Evolutionary conservation across 1,140 invertebrate species (phyloP), one percentile per base, ranked within the genome.

Genomic region (Eriosoma lanigerum): DNA sequence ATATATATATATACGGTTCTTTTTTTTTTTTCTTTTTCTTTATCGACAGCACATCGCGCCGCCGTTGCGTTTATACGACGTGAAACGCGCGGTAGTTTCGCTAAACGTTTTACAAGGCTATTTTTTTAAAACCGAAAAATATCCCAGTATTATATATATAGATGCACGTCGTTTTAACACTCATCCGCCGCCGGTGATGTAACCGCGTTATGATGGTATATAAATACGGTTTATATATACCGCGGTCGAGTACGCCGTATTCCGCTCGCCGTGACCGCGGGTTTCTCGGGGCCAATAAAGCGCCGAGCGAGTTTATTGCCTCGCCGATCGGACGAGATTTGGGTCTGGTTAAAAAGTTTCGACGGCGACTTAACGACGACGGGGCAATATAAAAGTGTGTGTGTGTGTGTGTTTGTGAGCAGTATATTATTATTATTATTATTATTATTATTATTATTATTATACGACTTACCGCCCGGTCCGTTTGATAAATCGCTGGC

Each of bases 41-140:
- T 38, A 38, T 38, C 32, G 32, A 9, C 15, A 26, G 68, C 8
- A 66, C 32, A 66, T n/a, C 5, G n/a, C 64, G 38, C 62, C 3
- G 10, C 19, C 17, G 32, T 32, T 19, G 52, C 24, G 54, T 76
- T 76, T 76, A 76, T 44, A n/a, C n/a, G 32, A 58, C 52, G n/a
- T 24, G 54, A 54, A 58, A 58, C 56, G 32, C 56, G 32, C 21
- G 32, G 73, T 38, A 76, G 73, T 76, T 76, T 76, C 52, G 54
- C n/a, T 76, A 76, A 76, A 76, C 73, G 73, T 76, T 76, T 76
- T 76, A 76, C 73, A 56, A 76, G 73, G 73, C 50, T 52, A n/a
- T n/a, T n/a, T 56, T 38, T 56, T 75, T 52, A 24, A 29, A 46
- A 32, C 50, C 52, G 29, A 72, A 72, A 72, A 62, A 38, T 38